Percentiles rank a stretch among this genome's conserved stretches.
These are phyloP conservation scores for Eilema depressum DNA, from an alignment of 2,888 invertebrate genomes.

Conservation along the genomic window DNA sequence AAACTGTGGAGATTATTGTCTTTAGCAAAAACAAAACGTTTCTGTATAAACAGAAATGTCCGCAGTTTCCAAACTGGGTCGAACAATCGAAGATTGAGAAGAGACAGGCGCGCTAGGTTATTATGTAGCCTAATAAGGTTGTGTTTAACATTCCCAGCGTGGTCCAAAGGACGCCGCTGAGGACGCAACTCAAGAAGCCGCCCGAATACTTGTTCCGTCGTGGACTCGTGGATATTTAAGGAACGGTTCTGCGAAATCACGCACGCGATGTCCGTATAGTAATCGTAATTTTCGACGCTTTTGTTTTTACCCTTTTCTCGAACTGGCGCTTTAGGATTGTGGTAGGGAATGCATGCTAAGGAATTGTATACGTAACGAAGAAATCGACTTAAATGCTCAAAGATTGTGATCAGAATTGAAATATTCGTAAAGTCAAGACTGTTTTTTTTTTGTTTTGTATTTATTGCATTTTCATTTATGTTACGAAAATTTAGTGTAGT, in stretches of 20 bases:
- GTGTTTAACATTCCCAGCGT: constrained; percentile 70
- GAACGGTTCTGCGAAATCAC: constrained; percentile 78
- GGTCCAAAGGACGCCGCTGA: constrained; percentile 83
- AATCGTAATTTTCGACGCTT: constrained; percentile 68
- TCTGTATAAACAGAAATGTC: constrained; percentile 65
- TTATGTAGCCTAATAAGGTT: constrained; percentile 82
- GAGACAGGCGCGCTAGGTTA: constrained; percentile 71
- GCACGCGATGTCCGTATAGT: constrained; percentile 75
- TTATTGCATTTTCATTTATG: no score
- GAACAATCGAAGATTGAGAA: constrained; percentile 76
- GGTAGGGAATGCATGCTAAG: constrained; percentile 25
- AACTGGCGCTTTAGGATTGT: constrained; percentile 51
- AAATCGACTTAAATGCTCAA: constrained; percentile 10
- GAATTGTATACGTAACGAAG: constrained; percentile 7
- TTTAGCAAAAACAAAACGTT: constrained; percentile 37
- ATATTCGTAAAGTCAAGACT: neutral
- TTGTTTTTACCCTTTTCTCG: constrained; percentile 62
- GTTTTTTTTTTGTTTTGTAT: neutral
- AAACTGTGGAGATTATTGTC: neutral
- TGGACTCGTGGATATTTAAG: constrained; percentile 76
- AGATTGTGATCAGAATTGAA: constrained; percentile 8
- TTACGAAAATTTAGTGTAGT: neutral
- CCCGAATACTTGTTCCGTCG: constrained; percentile 66
- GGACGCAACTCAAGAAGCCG: constrained; percentile 73
- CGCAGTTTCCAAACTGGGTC: constrained; percentile 78